Conservation (phyloP, 1,140 invertebrate genomes). For the Pseudomyrmex pallidus region DNA sequence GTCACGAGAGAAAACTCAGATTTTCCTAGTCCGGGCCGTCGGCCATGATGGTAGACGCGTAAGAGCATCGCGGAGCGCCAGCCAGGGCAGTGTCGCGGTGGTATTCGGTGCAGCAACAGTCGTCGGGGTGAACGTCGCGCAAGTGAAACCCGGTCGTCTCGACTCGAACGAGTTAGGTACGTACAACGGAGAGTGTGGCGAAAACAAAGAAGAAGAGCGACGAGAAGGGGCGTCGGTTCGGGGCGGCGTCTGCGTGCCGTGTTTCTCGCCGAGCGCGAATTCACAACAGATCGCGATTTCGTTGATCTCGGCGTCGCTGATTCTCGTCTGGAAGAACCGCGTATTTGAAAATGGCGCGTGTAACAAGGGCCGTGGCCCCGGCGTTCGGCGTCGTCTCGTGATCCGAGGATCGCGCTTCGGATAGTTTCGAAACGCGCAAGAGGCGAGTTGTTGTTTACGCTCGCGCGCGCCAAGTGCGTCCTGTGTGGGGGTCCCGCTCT, state of each 20-base stretch:
- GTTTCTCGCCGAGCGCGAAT: neutral
- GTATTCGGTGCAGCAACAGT: slow-evolving; percentile 28
- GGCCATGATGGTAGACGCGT: slow-evolving; percentile 71
- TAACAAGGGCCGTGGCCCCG: slow-evolving; percentile 67
- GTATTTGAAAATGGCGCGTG: slow-evolving; percentile 70
- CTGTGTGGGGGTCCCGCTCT: neutral
- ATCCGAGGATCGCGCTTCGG: slow-evolving; percentile 69
- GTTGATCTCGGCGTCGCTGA: neutral
- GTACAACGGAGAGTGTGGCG: slow-evolving; percentile 16
- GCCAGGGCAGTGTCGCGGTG: slow-evolving; percentile 55
- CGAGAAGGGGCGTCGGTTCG: neutral
- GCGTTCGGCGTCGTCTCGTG: slow-evolving; percentile 69
- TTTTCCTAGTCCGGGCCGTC: slow-evolving; percentile 66
- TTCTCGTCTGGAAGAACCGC: slow-evolving; percentile 34
- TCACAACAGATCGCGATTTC: too few species aligned
- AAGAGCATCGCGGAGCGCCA: slow-evolving; percentile 48
- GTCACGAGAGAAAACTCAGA: slow-evolving; percentile 75
- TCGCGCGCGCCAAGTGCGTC: neutral
- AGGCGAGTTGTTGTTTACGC: slow-evolving; percentile 69
- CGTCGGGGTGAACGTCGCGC: neutral
- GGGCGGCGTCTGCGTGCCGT: slow-evolving; percentile 48
- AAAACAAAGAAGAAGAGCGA: neutral
- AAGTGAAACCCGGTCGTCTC: neutral
- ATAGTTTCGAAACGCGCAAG: slow-evolving; percentile 52
- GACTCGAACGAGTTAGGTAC: neutral